A percentile compares a stretch with the other conserved stretches of the same genome.
These are phyloP conservation scores for Teleogryllus occipitalis DNA, from an alignment of 1,140 invertebrate species.

Conservation along the genomic window DNA sequence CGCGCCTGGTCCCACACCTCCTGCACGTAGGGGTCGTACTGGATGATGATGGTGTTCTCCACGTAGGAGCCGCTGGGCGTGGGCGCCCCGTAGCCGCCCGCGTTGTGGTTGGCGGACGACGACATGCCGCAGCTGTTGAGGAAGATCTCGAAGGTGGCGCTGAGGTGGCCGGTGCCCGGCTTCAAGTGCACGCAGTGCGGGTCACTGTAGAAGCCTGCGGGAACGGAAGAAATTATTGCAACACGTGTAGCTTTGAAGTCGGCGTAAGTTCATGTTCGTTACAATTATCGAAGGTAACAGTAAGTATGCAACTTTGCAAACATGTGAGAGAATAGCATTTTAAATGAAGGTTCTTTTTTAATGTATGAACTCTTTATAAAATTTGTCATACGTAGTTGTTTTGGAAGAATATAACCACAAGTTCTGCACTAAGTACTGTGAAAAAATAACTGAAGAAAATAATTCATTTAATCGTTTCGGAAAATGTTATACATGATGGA, in stretches of 20 bases:
- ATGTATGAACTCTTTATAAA: no score
- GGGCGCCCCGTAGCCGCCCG: constrained; percentile 50
- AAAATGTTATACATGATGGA: no score
- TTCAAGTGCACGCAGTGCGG: constrained; percentile 84
- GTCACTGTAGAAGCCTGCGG: constrained; percentile 69
- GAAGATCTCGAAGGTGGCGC: constrained; percentile 86
- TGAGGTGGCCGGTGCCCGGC: constrained; percentile 78
- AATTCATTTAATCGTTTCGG: no score
- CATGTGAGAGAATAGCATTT: no score
- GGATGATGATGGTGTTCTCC: constrained; percentile 90
- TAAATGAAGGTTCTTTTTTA: no score
- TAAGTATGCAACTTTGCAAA: no score
- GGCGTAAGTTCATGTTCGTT: not conserved
- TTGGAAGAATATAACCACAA: no score
- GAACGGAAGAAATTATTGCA: not conserved
- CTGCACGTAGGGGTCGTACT: constrained; percentile 90
- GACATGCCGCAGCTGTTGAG: constrained; percentile 86
- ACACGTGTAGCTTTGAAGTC: not conserved
- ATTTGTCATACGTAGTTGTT: no score
- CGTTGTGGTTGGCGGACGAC: constrained; percentile 75
- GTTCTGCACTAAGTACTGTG: no score
- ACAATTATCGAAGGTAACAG: no score
- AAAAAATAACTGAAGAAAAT: no score
- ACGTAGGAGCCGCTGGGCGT: constrained; percentile 86
- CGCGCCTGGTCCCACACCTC: constrained; percentile 72